Evolutionary conservation across 92 coral and sea anemone genomes (phyloP).

Genomic region (Plumapathes pennacea): DNA sequence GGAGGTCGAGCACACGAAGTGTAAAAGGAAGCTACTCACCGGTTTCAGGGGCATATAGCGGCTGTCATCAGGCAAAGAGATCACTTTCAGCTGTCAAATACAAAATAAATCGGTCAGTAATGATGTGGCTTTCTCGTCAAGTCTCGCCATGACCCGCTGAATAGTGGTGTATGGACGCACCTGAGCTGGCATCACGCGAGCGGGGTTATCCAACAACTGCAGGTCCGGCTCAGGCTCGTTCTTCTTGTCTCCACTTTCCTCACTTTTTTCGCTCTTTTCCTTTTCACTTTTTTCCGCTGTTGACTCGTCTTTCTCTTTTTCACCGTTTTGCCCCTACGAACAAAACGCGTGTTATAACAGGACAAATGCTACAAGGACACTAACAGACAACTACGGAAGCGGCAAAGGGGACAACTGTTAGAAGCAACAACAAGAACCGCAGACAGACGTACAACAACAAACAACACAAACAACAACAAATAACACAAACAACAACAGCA

Average conservation of each 20-base stretch:
- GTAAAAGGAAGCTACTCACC: conserved; percentile 43
- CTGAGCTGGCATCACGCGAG: conserved; percentile 93
- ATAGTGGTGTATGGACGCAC: conserved; percentile 48
- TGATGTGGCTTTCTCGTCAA: too few relatives aligned
- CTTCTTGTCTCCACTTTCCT: conserved; percentile 45
- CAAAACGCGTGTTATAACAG: too few relatives aligned
- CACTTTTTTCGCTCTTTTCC: conserved; percentile 74
- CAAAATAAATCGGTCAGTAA: neutral
- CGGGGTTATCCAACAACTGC: conserved; percentile 90
- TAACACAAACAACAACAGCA: too few relatives aligned
- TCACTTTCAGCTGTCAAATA: conserved; percentile 72
- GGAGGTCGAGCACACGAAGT: neutral
- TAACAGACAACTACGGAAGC: too few relatives aligned
- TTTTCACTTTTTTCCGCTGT: conserved; percentile 84
- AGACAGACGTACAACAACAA: neutral
- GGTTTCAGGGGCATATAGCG: conserved; percentile 87
- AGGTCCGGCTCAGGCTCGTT: conserved; percentile 88
- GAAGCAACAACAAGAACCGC: neutral
- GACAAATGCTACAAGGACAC: too few relatives aligned
- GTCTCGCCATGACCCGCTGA: too few relatives aligned
- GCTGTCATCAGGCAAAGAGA: conserved; percentile 83
- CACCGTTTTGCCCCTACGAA: conserved; percentile 66
- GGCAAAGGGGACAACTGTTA: neutral
- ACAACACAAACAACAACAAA: neutral
- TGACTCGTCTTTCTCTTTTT: conserved; percentile 77